phyloP scores from a whole-genome alignment of 2,888 invertebrate genomes.

The Hirtodrosophila cameraria region DNA sequence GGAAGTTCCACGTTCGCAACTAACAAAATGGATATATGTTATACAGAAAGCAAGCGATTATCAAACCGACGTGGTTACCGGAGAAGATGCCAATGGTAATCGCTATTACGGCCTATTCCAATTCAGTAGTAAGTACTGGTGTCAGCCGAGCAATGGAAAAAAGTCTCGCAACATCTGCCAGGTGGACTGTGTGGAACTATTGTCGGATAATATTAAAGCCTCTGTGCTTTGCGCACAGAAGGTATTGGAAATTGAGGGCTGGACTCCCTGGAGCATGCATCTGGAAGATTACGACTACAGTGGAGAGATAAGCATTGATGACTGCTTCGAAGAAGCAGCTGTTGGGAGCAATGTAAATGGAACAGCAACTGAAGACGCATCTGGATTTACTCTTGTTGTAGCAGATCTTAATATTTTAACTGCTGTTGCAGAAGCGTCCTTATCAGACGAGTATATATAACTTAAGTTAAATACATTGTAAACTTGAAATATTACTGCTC shows the following conservation, averaged over 20 bases:
- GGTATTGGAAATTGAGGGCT: neutral
- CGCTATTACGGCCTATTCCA: conserved; percentile 22
- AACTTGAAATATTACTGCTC: too few species aligned
- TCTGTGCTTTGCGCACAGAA: neutral
- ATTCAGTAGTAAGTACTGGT: conserved; percentile 4
- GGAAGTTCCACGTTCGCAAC: neutral
- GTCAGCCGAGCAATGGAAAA: neutral
- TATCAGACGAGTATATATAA: too few species aligned
- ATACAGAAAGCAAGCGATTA: neutral
- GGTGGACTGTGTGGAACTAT: neutral
- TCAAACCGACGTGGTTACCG: neutral
- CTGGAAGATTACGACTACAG: too few species aligned
- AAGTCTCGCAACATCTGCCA: neutral
- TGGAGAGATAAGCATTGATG: neutral
- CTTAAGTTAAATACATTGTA: too few species aligned
- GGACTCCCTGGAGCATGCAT: conserved; percentile 2
- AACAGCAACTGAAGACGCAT: too few species aligned
- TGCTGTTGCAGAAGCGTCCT: too few species aligned
- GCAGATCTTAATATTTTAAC: too few species aligned
- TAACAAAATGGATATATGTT: conserved; percentile 17
- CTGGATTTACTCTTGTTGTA: too few species aligned
- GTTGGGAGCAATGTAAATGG: too few species aligned
- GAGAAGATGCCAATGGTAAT: rapidly evolving
- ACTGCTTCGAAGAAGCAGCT: conserved; percentile 4
- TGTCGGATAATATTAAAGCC: conserved; percentile 1